phyloP scores from a whole-genome alignment of 2,797 vertebrate species.

The Rhinophrynus dorsalis region DNA sequence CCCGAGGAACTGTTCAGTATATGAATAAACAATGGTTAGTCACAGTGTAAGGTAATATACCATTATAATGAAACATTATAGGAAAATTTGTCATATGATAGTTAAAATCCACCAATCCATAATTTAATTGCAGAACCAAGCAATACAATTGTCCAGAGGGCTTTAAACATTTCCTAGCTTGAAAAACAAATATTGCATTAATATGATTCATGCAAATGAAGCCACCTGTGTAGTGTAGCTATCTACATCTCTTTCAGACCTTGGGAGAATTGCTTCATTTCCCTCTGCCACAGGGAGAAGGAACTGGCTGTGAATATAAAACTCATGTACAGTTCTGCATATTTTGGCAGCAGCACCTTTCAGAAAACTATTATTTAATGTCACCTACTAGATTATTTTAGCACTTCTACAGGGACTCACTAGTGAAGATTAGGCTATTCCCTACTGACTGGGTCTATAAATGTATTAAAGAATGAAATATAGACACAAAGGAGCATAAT shows the following conservation, averaged over 20 bases:
- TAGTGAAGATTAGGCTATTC: not conserved
- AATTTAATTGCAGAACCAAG: too few relatives aligned
- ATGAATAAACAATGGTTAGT: too few relatives aligned
- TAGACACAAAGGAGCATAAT: too few relatives aligned
- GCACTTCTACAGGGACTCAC: not conserved
- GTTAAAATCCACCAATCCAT: too few relatives aligned
- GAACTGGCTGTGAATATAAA: not conserved
- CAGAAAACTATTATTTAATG: not conserved
- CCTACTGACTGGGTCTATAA: too few relatives aligned
- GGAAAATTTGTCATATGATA: too few relatives aligned
- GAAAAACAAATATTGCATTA: not conserved
- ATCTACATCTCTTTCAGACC: conserved; percentile 1
- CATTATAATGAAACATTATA: too few relatives aligned
- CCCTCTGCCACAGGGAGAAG: conserved; percentile 5
- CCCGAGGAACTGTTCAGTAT: too few relatives aligned
- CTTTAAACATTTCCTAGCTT: not conserved
- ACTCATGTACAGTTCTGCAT: not conserved
- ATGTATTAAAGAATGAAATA: too few relatives aligned
- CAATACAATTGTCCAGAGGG: conserved; percentile 8
- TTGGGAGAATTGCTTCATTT: conserved; percentile 6
- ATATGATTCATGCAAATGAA: conserved; percentile 23
- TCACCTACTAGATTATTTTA: not conserved
- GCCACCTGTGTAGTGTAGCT: conserved; percentile 2
- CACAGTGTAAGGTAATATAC: too few relatives aligned
- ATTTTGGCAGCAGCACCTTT: not conserved